Conservation (phyloP, 2,797 vertebrate species). For the Cygnus olor region DNA sequence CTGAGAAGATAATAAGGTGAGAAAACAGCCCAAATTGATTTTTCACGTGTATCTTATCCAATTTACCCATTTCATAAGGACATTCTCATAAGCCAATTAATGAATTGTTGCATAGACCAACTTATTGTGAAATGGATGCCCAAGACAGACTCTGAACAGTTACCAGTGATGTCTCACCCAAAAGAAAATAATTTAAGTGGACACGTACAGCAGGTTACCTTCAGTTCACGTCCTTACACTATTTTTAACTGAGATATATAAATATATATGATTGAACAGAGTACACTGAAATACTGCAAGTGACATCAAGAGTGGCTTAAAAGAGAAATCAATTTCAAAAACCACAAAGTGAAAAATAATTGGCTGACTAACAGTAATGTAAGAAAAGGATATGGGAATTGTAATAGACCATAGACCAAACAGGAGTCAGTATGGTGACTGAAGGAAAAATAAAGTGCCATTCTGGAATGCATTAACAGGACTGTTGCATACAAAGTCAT, state of each 20-base stretch:
- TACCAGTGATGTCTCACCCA: neutral
- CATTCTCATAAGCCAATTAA: neutral
- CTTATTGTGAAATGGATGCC: neutral
- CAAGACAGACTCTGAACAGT: neutral
- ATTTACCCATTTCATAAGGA: neutral
- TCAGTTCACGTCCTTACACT: neutral
- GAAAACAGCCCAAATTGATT: neutral
- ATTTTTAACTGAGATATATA: neutral
- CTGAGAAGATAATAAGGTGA: neutral
- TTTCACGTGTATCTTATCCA: neutral
- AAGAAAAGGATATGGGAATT: neutral
- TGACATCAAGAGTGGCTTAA: neutral
- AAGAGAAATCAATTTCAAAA: neutral
- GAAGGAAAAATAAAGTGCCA: neutral
- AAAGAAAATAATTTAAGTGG: neutral
- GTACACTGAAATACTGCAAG: neutral
- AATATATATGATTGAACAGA: neutral
- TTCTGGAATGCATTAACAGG: neutral
- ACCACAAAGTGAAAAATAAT: neutral
- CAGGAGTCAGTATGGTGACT: neutral
- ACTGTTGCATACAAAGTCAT: neutral
- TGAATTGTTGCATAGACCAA: neutral
- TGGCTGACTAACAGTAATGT: neutral
- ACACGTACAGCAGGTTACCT: neutral
- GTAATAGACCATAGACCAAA: neutral